Evolutionary conservation across 2,797 vertebrate species (phyloP).

Genomic region (Toxotes lorentzi): DNA sequence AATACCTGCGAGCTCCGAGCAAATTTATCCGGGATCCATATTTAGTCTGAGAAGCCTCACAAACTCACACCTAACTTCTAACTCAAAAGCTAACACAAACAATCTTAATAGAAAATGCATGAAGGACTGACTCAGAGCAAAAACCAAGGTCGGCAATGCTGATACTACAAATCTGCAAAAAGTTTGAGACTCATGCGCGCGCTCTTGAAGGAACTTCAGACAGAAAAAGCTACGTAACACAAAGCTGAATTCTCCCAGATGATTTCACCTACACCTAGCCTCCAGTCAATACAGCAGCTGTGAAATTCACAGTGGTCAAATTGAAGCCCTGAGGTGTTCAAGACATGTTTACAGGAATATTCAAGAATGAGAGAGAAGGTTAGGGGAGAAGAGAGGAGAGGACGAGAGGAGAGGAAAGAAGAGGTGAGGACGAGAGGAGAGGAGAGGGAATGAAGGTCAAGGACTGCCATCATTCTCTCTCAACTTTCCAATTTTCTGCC

Average conservation of each 20-base stretch:
- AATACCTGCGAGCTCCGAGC: conserved; percentile 45
- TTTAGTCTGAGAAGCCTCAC: conserved; percentile 9
- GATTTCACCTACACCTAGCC: background rate
- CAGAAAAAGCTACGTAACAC: conserved; percentile 1
- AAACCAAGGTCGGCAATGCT: background rate
- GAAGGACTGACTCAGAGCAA: background rate
- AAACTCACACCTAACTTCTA: conserved; percentile 9
- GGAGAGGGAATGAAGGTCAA: conserved; percentile 47
- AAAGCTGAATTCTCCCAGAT: background rate
- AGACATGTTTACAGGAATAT: conserved; percentile 9
- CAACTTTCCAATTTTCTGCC: conserved; percentile 32
- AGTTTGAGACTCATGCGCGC: background rate
- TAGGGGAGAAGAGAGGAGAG: background rate
- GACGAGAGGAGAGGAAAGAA: background rate
- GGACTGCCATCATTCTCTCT: conserved; percentile 18
- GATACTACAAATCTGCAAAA: conserved; percentile 15
- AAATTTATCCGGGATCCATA: conserved; percentile 30
- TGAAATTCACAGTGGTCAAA: conserved; percentile 4
- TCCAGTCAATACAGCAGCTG: background rate
- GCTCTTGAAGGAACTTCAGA: background rate
- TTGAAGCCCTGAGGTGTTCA: background rate
- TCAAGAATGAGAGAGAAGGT: background rate
- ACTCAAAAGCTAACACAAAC: conserved; percentile 24
- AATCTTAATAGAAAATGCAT: background rate
- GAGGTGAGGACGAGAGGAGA: background rate